Base-by-base conservation (phyloP, 2,113 vertebrate species). In the Tragelaphus strepsiceros region DNA sequence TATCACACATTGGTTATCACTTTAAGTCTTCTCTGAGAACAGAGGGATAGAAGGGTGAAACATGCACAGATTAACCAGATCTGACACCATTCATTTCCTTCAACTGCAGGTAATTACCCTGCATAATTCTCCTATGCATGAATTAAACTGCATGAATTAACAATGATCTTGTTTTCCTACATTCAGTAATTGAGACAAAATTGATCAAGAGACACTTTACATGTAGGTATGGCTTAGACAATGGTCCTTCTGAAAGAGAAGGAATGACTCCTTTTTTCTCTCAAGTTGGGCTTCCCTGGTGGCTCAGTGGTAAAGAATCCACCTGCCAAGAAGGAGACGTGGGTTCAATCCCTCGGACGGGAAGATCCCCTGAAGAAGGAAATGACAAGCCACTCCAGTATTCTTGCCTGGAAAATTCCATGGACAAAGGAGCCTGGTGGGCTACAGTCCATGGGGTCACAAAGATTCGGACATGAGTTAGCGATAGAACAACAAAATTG, bases 41-140 rank as follows among this genome's bases (percentile, higher is more conserved):
- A 93, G 24, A 94, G 92, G 95, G 71, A 97, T 28, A 88, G 97
- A 96, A 15, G 1, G 74, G 96, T 96, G 96, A 98, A 94, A 26
- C 0, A 0, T 90, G 96, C 49, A 1, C 78, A 64, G 61, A 81
- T 58, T 51, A 59, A 98, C 86, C 35, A 97, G 88, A 94, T 97
- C 86, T 97, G 98, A 98, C 96, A 97, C 84, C 1, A 0, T 96
- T 98, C 96, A 91, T 71, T 98, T 97, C 74, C 10, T 94, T 98
- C 94, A 93, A 96, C 58, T 62, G 87, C 96, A 97, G 93, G 98
- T 97, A 98, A 98, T 98, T 98, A 98, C 95, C 96, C 93, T 95
- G 62, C 3, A 4, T 94, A 96, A 96, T 83, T 98, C 97, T 93
- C 91, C 90, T 80, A 16, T 90, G 95, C 96, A 97, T 94, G 97